Evolutionary conservation across 30 jellyfish, hydroid and myxozoan genomes (phyloP).

Genomic region (Kudoa iwatai): DNA sequence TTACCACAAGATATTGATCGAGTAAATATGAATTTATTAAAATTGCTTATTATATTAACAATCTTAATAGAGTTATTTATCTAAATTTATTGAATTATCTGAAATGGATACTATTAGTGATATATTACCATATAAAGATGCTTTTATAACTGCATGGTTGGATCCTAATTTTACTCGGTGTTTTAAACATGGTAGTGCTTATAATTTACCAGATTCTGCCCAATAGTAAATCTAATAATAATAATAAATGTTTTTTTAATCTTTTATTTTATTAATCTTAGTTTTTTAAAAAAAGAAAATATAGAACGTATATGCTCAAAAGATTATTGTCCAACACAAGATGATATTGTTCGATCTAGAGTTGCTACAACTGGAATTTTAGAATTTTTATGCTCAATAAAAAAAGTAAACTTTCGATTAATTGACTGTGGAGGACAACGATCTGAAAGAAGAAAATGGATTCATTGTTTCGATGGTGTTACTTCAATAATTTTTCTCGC

Average conservation of each 20-base stretch:
- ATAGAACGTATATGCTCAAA: conserved; percentile 40
- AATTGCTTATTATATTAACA: no score
- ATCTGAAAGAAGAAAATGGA: conserved; percentile 2
- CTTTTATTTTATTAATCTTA: conserved; percentile 9
- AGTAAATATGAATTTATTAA: no score
- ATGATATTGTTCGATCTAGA: conserved; percentile 79
- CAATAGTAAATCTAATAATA: conserved; percentile 18
- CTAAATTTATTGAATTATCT: no score
- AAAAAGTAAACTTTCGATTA: conserved; percentile 9
- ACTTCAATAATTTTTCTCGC: conserved; percentile 1
- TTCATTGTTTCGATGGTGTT: conserved; percentile 3
- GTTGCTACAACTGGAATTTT: conserved; percentile 84
- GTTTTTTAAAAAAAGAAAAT: no score
- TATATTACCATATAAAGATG: conserved; percentile 24
- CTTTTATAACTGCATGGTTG: conserved; percentile 28
- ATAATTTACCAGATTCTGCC: conserved; percentile 83
- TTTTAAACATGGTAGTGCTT: conserved; percentile 58
- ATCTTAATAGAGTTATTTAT: no score
- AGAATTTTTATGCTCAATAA: conserved; percentile 6
- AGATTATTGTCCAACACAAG: conserved; percentile 27
- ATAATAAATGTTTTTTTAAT: neutral
- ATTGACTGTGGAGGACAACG: conserved; percentile 10
- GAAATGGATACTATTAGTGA: no score
- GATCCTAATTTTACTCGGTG: conserved; percentile 56
- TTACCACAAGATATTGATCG: neutral